Evolutionary conservation across 1,140 invertebrate genomes (phyloP).

Genomic region (Achroia grisella): DNA sequence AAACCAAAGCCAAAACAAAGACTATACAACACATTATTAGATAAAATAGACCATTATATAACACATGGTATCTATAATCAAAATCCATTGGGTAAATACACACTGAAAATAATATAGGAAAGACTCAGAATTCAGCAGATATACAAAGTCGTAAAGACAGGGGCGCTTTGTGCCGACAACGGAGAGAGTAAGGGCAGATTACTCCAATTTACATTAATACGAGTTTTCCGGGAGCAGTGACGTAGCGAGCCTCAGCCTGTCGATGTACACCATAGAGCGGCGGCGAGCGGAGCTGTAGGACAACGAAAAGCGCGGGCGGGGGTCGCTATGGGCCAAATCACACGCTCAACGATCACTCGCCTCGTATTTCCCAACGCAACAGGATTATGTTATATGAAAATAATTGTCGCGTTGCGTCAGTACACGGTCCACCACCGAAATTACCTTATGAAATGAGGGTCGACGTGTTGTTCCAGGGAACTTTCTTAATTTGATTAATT

Average conservation of each 20-base stretch:
- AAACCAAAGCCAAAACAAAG: too few species aligned
- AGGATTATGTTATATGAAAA: slow-evolving; percentile 59
- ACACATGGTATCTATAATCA: neutral
- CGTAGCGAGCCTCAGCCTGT: slow-evolving; percentile 7
- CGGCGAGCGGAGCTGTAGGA: neutral
- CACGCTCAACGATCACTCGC: slow-evolving; percentile 37
- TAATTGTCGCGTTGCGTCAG: slow-evolving; percentile 48
- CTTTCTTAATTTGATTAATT: slow-evolving; percentile 44
- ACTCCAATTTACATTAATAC: slow-evolving; percentile 47
- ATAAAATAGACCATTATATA: neutral
- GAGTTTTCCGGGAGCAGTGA: slow-evolving; percentile 27
- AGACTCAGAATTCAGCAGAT: neutral
- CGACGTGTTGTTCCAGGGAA: slow-evolving; percentile 28
- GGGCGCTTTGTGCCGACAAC: slow-evolving; percentile 14
- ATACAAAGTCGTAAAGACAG: slow-evolving; percentile 12
- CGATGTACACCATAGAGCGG: slow-evolving; percentile 11
- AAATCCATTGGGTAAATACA: slow-evolving; percentile 1
- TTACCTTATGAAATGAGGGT: slow-evolving; percentile 40
- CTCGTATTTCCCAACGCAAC: slow-evolving; percentile 37
- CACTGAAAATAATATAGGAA: neutral
- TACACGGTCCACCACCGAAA: slow-evolving; percentile 30
- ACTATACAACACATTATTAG: too few species aligned
- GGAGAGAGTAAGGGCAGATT: slow-evolving; percentile 31
- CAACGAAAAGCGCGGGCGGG: neutral
- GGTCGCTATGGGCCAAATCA: slow-evolving; percentile 29